Conservation (phyloP, 1,140 invertebrate genomes). For the Octopus bimaculoides region DNA sequence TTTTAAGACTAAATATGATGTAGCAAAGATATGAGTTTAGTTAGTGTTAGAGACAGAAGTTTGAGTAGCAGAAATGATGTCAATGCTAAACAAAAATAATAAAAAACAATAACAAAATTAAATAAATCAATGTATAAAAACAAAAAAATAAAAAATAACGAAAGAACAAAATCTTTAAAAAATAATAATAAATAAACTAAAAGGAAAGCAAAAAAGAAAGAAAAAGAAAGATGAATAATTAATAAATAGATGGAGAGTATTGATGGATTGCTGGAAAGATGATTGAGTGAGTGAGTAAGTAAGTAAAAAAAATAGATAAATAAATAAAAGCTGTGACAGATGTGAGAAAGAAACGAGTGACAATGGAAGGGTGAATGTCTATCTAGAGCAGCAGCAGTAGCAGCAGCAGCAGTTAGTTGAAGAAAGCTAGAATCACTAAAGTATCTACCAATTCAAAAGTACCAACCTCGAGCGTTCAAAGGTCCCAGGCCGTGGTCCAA, state of each 20-base stretch:
- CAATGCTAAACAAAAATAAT: no score
- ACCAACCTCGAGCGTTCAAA: constrained; percentile 9
- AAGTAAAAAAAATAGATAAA: background rate
- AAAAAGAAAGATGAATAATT: constrained; percentile 7
- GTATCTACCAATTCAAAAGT: background rate
- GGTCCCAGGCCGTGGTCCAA: background rate
- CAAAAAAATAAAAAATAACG: no score
- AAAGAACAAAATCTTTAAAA: background rate
- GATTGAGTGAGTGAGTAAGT: background rate
- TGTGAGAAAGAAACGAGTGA: background rate
- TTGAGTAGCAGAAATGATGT: no score
- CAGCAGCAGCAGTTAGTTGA: background rate
- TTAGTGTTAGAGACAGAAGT: no score
- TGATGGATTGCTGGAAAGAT: no score
- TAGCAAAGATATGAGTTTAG: no score
- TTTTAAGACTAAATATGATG: no score
- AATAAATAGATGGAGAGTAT: no score
- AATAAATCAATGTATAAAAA: no score
- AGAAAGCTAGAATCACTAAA: background rate
- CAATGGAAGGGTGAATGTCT: background rate
- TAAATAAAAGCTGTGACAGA: background rate
- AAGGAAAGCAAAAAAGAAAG: background rate
- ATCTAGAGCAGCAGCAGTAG: background rate
- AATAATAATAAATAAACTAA: background rate
- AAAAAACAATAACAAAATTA: no score